Evolutionary conservation across 2,113 vertebrate species (phyloP).

Genomic region (Poeciliopsis retropinna): DNA sequence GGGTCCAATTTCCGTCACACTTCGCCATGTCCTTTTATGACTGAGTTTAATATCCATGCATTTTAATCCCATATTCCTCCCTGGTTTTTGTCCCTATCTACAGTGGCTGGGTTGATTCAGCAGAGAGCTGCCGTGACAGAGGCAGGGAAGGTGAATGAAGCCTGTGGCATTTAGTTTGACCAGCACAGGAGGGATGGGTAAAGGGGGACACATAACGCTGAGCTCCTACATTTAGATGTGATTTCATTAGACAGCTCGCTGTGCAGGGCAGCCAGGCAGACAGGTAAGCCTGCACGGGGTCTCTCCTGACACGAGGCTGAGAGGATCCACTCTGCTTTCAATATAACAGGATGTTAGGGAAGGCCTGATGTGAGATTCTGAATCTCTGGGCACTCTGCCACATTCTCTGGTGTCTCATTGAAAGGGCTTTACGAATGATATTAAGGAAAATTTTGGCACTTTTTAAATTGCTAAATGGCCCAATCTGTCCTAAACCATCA

Average conservation of each 20-base stretch:
- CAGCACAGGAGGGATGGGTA: not conserved
- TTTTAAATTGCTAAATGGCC: too few species aligned
- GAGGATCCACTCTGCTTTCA: conserved; percentile 5
- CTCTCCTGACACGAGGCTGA: conserved; percentile 35
- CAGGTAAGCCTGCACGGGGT: conserved; percentile 20
- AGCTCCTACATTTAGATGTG: conserved; percentile 33
- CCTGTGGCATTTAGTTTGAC: conserved; percentile 36
- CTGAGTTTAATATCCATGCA: not conserved
- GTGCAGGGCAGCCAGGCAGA: conserved; percentile 34
- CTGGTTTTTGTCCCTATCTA: conserved; percentile 5
- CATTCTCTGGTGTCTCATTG: not conserved
- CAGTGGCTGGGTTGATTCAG: conserved; percentile 48
- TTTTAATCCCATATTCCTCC: conserved; percentile 17
- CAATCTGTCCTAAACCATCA: too few species aligned
- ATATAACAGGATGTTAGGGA: not conserved
- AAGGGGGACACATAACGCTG: not conserved
- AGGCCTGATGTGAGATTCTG: not conserved
- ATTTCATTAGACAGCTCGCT: conserved; percentile 47
- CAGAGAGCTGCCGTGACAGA: conserved; percentile 30
- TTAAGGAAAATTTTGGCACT: not conserved
- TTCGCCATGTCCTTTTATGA: not conserved
- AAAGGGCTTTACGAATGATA: not conserved
- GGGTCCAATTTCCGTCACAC: not conserved
- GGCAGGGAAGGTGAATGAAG: conserved; percentile 58
- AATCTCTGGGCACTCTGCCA: not conserved